Base-by-base conservation (phyloP, 2,113 vertebrate species). In the Anguilla japonica region DNA sequence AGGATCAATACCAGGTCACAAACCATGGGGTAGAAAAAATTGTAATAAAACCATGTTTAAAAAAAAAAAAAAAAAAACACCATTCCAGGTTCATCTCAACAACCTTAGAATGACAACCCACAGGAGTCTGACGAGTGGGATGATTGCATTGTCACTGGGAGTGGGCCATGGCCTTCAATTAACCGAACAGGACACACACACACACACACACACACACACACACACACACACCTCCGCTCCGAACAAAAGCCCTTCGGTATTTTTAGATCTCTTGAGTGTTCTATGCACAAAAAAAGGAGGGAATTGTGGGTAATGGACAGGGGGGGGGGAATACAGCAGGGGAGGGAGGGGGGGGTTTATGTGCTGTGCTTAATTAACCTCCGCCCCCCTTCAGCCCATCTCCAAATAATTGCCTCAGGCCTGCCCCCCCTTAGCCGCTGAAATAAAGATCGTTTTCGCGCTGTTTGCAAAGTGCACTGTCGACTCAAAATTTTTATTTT, bases 31-130 rank as follows among this genome's bases (percentile, higher is more conserved):
- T 34, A 34, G 34, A 34, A 34, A 34, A 34, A 34, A 34, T 34
- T 34, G 34, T 34, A 34, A 34, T 34, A 34, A 34, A 34, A 34
- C 34, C 57, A 87, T 9, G 86, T 87, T 26, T 81, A n/a, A 43
- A 67, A 83, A 29, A 81, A 18, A 86, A 71, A 34, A 39, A 39
- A 22, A 34, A 14, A 88, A 90, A 91, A 88, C 22, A 89, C 90
- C 11, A 89, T 91, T 84, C 85, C 79, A 41, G 39, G 34, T 18
- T 13, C 41, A 14, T 80, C 41, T 80, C 5, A 29, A n/a, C 34
- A 40, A 80, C n/a, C 79, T 16, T 5, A 41, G 79, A 80, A 80
- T 80, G 41, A 80, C 79, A 80, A 8, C 71, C 22, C 71, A 75
- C n/a, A 2, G 63, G 63, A 71, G 20, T n/a, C 63, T 75, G 71